Percentiles rank a stretch among this genome's conserved stretches.
Evolutionary conservation across 1,140 invertebrate species (phyloP).

Genomic region (honey bee (Apis mellifera)): Amel_HAv3.1 CM009934.2:11491501-11492000

Average conservation of each 20-base stretch:
- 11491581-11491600: constrained; percentile 14
- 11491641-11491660: background rate
- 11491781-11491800: background rate
- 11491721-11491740: background rate
- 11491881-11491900: background rate
- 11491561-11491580: background rate
- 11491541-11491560: constrained; percentile 29
- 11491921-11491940: background rate
- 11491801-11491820: constrained; percentile 5
- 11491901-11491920: background rate
- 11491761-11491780: background rate
- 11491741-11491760: background rate
- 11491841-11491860: constrained; percentile 16
- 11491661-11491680: constrained; percentile 2
- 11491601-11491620: constrained; percentile 8
- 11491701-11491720: background rate
- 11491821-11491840: constrained; percentile 21
- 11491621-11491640: constrained; percentile 31
- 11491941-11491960: background rate
- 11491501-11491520: constrained; percentile 54
- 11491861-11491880: constrained; percentile 32
- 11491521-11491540: constrained; percentile 44
- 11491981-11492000: background rate
- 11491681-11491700: background rate
- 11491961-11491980: background rate